Evolutionary conservation across 2,888 invertebrate species (phyloP).

Genomic region (Opisthograptis luteolata): DNA sequence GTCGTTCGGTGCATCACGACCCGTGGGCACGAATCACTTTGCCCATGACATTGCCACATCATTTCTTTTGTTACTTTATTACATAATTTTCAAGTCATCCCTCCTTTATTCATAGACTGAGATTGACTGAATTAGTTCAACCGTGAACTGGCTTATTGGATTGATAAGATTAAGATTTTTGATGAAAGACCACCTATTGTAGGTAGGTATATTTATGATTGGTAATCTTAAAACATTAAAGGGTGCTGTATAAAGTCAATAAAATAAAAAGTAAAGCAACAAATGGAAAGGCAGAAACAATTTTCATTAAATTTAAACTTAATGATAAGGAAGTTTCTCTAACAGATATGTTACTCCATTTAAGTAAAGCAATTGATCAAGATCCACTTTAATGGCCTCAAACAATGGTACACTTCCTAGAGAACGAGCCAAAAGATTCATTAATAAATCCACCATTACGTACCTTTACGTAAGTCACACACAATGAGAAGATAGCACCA

Average conservation of each 20-base stretch:
- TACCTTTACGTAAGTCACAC: constrained; percentile 73
- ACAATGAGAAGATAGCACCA: constrained; percentile 77
- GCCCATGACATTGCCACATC: constrained; percentile 77
- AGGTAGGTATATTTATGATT: constrained; percentile 8
- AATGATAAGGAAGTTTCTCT: constrained; percentile 1
- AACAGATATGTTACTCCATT: neutral
- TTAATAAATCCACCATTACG: constrained; percentile 76
- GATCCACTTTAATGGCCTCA: constrained; percentile 34
- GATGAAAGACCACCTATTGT: constrained; percentile 17
- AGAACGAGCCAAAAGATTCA: constrained; percentile 63
- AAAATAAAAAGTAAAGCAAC: no score
- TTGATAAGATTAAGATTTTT: constrained; percentile 11
- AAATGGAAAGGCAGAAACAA: no score
- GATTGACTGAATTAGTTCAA: constrained; percentile 32
- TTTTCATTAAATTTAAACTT: neutral
- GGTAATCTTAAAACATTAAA: neutral
- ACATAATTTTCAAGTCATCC: constrained; percentile 36
- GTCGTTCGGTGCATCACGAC: constrained; percentile 74
- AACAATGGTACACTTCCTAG: constrained; percentile 74
- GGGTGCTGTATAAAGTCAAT: neutral
- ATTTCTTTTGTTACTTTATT: constrained; percentile 54
- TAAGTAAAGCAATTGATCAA: constrained; percentile 34
- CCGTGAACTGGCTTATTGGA: constrained; percentile 17
- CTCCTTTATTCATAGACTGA: constrained; percentile 20
- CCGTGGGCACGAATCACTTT: constrained; percentile 62